Conservation (phyloP, 1,140 invertebrate species). For the Drosophila nebulosa region DNA sequence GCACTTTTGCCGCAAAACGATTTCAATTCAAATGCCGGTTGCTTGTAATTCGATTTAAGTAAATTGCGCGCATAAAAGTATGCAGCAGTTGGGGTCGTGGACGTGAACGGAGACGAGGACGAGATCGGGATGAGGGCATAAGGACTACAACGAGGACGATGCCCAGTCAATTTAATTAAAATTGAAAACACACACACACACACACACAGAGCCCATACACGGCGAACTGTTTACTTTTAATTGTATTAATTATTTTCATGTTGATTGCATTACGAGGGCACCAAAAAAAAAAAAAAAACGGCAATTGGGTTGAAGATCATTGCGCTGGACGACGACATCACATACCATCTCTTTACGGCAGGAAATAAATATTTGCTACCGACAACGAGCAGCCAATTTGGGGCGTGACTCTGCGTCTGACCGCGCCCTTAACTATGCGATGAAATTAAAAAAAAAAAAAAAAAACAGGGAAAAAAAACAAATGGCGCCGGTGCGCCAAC, state of each 20-base stretch:
- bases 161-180: constrained; percentile 59
- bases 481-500: not conserved
- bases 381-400: constrained; percentile 11
- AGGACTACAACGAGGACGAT: constrained; percentile 4
- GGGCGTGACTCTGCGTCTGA: constrained; percentile 1
- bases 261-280: constrained; percentile 57
- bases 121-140: too few relatives aligned
- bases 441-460: constrained; percentile 6
- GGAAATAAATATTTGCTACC: constrained; percentile 63
- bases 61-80: constrained; percentile 68
- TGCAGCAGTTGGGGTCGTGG: constrained; percentile 23
- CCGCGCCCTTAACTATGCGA: not conserved
- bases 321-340: not conserved
- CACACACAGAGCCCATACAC: not conserved
- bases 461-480: constrained; percentile 4
- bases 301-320: constrained; percentile 17
- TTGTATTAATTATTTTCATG: constrained; percentile 75
- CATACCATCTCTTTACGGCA: not conserved
- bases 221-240: constrained; percentile 58
- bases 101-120: not conserved
- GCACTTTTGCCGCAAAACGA: constrained; percentile 1
- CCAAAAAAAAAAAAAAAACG: constrained; percentile 39
- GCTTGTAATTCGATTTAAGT: constrained; percentile 62
- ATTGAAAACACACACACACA: constrained; percentile 26
- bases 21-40: constrained; percentile 50